A percentile compares a stretch with the other conserved stretches of the same genome.
phyloP scores from a whole-genome alignment of 2,797 vertebrate genomes.

The Streptopelia turtur region DNA sequence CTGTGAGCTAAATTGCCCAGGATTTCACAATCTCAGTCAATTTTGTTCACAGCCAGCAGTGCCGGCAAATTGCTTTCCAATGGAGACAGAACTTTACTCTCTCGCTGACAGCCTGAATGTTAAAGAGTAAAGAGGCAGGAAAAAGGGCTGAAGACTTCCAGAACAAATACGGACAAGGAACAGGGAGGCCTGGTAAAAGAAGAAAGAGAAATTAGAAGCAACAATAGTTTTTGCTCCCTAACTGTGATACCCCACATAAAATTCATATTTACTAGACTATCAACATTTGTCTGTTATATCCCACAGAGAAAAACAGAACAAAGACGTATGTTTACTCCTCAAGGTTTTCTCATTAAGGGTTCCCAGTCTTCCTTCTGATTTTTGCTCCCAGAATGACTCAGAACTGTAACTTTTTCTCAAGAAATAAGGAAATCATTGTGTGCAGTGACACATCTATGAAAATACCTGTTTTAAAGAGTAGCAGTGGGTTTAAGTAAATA shows the following conservation, averaged over 20 bases:
- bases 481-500: background rate
- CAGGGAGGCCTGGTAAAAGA: background rate
- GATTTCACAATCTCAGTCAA: constrained; percentile 48
- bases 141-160: background rate
- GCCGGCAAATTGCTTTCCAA: constrained; percentile 44
- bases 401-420: background rate
- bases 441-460: background rate
- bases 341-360: background rate
- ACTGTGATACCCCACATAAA: background rate
- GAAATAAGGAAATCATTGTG: background rate
- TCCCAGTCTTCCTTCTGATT: background rate
- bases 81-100: constrained; percentile 11
- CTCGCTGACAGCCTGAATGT: background rate
- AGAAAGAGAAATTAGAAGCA: constrained; percentile 3
- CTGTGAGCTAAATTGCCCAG: constrained; percentile 60
- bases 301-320: background rate
- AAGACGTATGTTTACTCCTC: background rate
- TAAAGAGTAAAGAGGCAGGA: constrained; percentile 14
- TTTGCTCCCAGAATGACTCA: background rate
- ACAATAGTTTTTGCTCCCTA: constrained; percentile 1
- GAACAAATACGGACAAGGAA: background rate
- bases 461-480: background rate
- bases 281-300: background rate
- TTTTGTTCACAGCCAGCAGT: constrained; percentile 48
- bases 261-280: background rate